Evolutionary conservation across 2,113 vertebrate genomes (phyloP).

Genomic region (Lasiurus cinereus): DNA sequence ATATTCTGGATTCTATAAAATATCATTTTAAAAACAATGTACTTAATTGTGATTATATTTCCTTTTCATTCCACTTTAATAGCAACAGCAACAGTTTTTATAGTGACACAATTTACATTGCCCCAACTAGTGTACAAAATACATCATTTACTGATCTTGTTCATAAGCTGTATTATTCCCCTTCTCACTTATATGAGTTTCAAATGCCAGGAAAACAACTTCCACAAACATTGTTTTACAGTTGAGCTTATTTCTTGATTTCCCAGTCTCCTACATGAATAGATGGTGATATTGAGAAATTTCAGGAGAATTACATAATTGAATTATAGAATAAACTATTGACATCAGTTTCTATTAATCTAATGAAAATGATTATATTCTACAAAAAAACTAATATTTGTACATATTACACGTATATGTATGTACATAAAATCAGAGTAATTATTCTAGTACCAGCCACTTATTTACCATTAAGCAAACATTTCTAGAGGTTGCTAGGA

Average conservation of each 20-base stretch:
- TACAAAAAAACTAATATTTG: neutral
- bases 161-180: neutral
- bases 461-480: neutral
- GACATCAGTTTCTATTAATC: neutral
- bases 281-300: neutral
- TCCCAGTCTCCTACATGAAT: neutral
- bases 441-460: neutral
- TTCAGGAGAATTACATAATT: neutral
- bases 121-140: neutral
- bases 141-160: neutral
- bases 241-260: neutral
- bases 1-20: constrained; percentile 29
- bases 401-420: neutral
- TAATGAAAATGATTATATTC: neutral
- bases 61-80: constrained; percentile 1
- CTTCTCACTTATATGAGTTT: neutral
- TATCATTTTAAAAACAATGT: neutral
- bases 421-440: neutral
- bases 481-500: neutral
- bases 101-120: neutral
- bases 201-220: neutral
- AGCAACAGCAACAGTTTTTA: neutral
- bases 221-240: neutral
- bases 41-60: neutral
- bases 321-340: neutral